These are phyloP conservation scores for Buteo buteo DNA, from an alignment of 2,113 vertebrate species.

Conservation along the genomic window DNA sequence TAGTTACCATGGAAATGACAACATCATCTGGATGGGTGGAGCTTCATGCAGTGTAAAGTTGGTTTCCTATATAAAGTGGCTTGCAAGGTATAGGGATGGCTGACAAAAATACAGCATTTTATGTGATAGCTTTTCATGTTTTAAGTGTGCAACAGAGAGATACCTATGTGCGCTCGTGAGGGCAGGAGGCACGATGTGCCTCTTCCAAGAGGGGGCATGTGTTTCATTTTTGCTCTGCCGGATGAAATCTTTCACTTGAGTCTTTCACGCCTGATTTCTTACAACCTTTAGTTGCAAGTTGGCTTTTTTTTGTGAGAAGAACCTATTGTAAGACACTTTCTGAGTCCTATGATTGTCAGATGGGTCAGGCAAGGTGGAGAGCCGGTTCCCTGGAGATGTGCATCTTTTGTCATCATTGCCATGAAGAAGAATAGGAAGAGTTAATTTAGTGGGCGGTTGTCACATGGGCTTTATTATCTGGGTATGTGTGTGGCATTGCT, in stretches of 20 bases:
- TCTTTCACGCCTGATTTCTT: not conserved
- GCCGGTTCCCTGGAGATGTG: not conserved
- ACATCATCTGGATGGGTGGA: constrained; percentile 57
- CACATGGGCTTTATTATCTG: not conserved
- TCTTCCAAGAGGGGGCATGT: not conserved
- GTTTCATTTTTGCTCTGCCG: not conserved
- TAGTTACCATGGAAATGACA: constrained; percentile 63
- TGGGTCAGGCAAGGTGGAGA: not conserved
- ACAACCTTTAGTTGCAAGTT: not conserved
- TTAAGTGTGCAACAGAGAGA: not conserved
- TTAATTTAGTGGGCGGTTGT: not conserved
- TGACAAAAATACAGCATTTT: not conserved
- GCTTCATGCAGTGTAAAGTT: not conserved
- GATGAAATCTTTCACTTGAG: not conserved
- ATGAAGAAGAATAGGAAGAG: not conserved
- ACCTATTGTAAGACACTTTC: not conserved
- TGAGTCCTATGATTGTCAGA: not conserved
- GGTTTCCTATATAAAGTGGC: constrained; percentile 2
- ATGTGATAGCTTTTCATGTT: not conserved
- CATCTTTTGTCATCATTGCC: not conserved
- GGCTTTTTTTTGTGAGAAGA: not conserved
- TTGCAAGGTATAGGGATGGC: not conserved
- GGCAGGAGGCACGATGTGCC: rapidly evolving
- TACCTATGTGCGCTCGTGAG: too few relatives aligned
- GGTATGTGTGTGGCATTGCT: not conserved